Conservation (phyloP, 2,797 vertebrate species). For the Toxotes lorentzi region DNA sequence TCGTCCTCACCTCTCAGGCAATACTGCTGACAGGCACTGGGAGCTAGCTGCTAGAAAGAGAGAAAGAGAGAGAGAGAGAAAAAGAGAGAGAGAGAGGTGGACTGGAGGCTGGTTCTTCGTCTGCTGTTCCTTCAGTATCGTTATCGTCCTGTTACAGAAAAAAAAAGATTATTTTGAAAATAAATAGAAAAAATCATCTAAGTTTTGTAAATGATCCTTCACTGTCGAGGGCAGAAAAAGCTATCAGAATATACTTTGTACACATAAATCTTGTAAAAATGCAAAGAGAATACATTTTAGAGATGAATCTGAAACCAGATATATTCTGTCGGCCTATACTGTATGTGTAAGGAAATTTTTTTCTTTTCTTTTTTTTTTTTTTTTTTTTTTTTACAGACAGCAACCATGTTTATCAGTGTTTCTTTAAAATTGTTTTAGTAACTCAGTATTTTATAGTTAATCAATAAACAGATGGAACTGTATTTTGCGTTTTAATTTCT, state of each 20-base stretch:
- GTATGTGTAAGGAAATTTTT: slow-evolving; percentile 78
- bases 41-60: slow-evolving; percentile 87
- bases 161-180: slow-evolving; percentile 87
- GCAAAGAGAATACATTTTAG: slow-evolving; percentile 79
- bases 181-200: slow-evolving; percentile 83
- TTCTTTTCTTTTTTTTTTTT: slow-evolving; percentile 58
- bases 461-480: slow-evolving; percentile 87
- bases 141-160: slow-evolving; percentile 86
- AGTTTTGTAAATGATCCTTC: slow-evolving; percentile 89
- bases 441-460: slow-evolving; percentile 89
- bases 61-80: slow-evolving; percentile 42
- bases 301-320: slow-evolving; percentile 75
- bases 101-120: slow-evolving; percentile 90
- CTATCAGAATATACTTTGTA: slow-evolving; percentile 88
- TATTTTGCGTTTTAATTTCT: slow-evolving; percentile 22
- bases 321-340: slow-evolving; percentile 84
- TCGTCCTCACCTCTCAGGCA: slow-evolving; percentile 84
- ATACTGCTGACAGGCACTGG: slow-evolving; percentile 86
- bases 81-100: slow-evolving; percentile 78
- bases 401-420: slow-evolving; percentile 88
- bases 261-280: slow-evolving; percentile 87
- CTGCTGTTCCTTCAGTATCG: slow-evolving; percentile 86
- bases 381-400: slow-evolving; percentile 84
- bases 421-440: slow-evolving; percentile 89
- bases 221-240: slow-evolving; percentile 72